A percentile compares a stretch with the other conserved stretches of the same genome.
These are phyloP conservation scores for Diphyllodes magnificus DNA, from an alignment of 2,113 vertebrate genomes.

Conservation along the genomic window DNA sequence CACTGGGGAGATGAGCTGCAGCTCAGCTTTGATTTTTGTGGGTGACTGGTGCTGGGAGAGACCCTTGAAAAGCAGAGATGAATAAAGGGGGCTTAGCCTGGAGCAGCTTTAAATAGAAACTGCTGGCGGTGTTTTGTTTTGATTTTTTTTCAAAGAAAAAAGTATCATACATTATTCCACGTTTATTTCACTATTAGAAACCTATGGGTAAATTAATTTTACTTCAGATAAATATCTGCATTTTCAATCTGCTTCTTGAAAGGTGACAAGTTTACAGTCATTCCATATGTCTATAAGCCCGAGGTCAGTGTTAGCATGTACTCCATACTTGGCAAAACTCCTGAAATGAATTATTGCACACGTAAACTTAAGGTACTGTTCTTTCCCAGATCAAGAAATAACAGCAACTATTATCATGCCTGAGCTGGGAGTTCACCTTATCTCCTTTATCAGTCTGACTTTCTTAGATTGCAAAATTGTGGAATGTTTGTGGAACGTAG, in stretches of 20 bases:
- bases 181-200: background rate
- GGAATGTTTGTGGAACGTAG: background rate
- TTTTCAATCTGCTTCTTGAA: background rate
- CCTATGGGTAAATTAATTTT: background rate
- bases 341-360: background rate
- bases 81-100: background rate
- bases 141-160: background rate
- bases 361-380: background rate
- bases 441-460: background rate
- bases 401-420: background rate
- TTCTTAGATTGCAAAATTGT: background rate
- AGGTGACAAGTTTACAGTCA: background rate
- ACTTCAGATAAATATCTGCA: background rate
- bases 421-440: background rate
- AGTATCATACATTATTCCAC: background rate
- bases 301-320: background rate
- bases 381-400: background rate
- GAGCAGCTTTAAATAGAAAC: background rate
- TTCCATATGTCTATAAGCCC: accelerated
- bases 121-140: background rate
- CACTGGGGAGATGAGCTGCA: background rate
- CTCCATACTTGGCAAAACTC: background rate
- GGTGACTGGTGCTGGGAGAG: background rate
- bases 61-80: background rate
- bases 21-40: background rate